Evolutionary conservation across 2,797 vertebrate species (phyloP), one percentile per base, ranked within the genome.

Genomic region (Octomys mimax): DNA sequence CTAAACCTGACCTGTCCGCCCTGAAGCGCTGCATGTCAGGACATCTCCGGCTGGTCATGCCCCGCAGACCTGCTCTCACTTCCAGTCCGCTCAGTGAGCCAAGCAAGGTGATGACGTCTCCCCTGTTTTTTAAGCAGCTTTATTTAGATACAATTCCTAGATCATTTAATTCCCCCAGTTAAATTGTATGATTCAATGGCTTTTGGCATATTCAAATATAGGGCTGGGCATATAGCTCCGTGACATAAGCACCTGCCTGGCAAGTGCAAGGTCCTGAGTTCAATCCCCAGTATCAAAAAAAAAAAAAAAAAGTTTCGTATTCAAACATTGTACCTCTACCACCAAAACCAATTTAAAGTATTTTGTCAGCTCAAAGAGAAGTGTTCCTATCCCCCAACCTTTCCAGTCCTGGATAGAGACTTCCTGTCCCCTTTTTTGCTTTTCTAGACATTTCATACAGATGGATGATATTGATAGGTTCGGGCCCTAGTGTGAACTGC

Each of bases 311-410:
- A 49, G 49, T 49, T 49, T 49, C 13, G 16, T 46, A 46, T 49
- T 49, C 73, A 46, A 49, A 42, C 28, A 46, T 4, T 28, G 73
- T 16, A 12, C 26, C 7, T 16, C 13, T 49, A 52, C 7, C 28
- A 33, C 75, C 75, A 52, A 31, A 21, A 49, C 14, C 46, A 78
- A 5, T 19, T 16, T 16, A 75, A 28, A 46, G 42, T 13, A 16
- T 46, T 75, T 28, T 49, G 12, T 26, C 73, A 28, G 22, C 42
- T 28, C 73, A 16, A 6, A 75, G 24, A 75, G 61, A 57, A 87
- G 77, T 1, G 6, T 11, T 31, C 9, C 42, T 3, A 2, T 21
- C 12, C 31, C n/a, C 21, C 22, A 14, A 1, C 21, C 21, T 6
- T 26, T n/a, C 52, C 6, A 46, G 16, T 13, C 73, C 42, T 66